Evolutionary conservation across 2,797 vertebrate species (phyloP), one percentile per base, ranked within the genome.

Genomic region (Xenopus petersii): DNA sequence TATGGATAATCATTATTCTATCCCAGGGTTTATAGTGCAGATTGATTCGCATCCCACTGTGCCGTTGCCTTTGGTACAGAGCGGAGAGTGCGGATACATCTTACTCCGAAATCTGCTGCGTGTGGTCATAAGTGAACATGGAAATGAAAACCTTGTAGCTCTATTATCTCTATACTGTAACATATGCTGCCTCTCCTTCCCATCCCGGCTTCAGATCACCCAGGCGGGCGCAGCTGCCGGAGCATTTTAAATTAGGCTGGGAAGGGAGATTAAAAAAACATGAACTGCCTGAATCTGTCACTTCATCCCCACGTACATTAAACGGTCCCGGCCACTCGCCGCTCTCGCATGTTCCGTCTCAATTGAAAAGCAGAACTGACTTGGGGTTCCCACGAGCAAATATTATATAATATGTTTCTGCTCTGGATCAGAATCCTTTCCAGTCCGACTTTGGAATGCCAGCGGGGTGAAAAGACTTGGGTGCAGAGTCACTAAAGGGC

Each of bases 211-310:
- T 79, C 67, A 74, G 66, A 79, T 79, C 76, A 74, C 76, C 76
- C 61, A 79, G 70, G 76, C 71, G 64, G 76, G 54, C 76, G 55
- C 76, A 79, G 66, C 71, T 70, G 71, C 76, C 42, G 61, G 54
- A 63, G 71, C 71, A 74, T 79, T 79, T 70, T 74, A 79, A 79
- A 79, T 79, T 60, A 74, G 61, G 65, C 59, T 64, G 71, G 66
- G 71, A 73, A 73, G 64, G 76, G 64, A 79, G 71, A 79, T 79
- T 74, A 79, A 79, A 79, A 30, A 74, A 74, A 74, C 71, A 79
- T 79, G 76, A 74, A 79, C 76, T 79, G 76, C 71, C 67, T 70
- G 61, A 49, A 74, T 61, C 71, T 79, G 71, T 74, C 76, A 78
- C 71, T 73, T 64, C 58, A 59, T 73, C 71, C 76, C 66, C 17